These are phyloP conservation scores for Brienomyrus longianalis DNA, from an alignment of 2,113 vertebrate genomes.

Conservation along the genomic window DNA sequence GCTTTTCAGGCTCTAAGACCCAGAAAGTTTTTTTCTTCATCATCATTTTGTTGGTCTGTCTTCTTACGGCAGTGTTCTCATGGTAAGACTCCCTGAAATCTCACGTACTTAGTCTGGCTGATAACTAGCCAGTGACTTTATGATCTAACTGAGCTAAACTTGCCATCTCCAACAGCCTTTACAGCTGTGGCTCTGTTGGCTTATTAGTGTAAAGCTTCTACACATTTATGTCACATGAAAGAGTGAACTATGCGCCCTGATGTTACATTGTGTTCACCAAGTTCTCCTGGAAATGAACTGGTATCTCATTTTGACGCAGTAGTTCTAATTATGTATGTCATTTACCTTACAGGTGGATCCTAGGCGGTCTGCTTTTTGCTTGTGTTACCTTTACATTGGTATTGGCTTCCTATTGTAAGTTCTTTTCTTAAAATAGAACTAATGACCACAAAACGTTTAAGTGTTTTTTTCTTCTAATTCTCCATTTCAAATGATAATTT, in stretches of 20 bases:
- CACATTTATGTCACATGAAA: not conserved
- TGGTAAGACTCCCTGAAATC: not conserved
- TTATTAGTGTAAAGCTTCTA: not conserved
- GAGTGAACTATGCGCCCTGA: not conserved
- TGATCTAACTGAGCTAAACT: not conserved
- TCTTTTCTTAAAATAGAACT: not conserved
- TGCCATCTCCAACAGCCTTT: not conserved
- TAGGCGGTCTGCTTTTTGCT: not conserved
- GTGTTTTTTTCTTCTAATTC: not conserved
- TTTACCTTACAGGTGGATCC: not conserved
- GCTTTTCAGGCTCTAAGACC: not conserved
- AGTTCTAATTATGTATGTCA: not conserved
- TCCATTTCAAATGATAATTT: not conserved
- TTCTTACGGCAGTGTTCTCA: constrained; percentile 1
- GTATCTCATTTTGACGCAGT: not conserved
- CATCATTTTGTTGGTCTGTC: not conserved
- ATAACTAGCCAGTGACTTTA: not conserved
- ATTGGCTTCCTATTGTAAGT: constrained; percentile 6
- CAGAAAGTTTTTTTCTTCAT: not conserved
- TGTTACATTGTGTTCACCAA: not conserved
- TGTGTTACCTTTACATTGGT: not conserved
- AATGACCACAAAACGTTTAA: not conserved
- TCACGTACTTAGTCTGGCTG: not conserved
- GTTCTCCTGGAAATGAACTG: not conserved
- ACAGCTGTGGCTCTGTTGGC: not conserved